Evolutionary conservation across 2,888 invertebrate genomes (phyloP), one percentile per base, ranked within the genome.

Genomic region (Trachelus tabidus): DNA sequence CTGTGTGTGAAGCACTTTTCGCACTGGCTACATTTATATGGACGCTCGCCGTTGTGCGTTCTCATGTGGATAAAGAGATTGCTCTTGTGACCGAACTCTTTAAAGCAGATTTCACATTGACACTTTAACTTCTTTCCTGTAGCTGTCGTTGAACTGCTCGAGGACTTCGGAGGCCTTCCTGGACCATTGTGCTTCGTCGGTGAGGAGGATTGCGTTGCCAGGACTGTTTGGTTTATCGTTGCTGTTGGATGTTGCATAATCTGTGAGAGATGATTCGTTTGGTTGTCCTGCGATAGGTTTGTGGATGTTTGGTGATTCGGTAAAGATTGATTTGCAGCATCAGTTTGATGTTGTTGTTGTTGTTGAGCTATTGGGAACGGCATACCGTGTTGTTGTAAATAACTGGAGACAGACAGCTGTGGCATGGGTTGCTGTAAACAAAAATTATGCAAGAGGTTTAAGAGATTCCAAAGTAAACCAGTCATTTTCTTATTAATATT

Each of bases 31-130:
- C 91, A 91, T 80, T 91, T 91, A 79, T 91, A 91, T 12, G 91
- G 91, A 73, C 91, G 85, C 81, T 91, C 91, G 11, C 91, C 91
- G 75, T 91, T 91, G 81, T 91, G 91, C 75, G 91, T 91, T 71
- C 91, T 87, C 91, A 91, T 91, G 73, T 91, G 91, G 78, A 91
- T 91, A 73, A 91, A 91, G 31, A 91, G 84, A 83, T 91, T 91
- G 77, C 90, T 91, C 80, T 91, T 91, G 78, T 91, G 91, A 12
- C 91, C 91, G 78, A 91, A 91, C 76, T 91, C 91, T 80, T 91
- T 91, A 83, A 90, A 91, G 79, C 91, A 91, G 76, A 91, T 90
- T 81, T 91, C 91, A 83, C 91, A 91, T 73, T 91, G 90, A 73
- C 90, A 91, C 83, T 91, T 91, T 11, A 87, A 81, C 76, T 89